phyloP scores from a whole-genome alignment of 2,797 vertebrate genomes.

The Trichosurus vulpecula region DNA sequence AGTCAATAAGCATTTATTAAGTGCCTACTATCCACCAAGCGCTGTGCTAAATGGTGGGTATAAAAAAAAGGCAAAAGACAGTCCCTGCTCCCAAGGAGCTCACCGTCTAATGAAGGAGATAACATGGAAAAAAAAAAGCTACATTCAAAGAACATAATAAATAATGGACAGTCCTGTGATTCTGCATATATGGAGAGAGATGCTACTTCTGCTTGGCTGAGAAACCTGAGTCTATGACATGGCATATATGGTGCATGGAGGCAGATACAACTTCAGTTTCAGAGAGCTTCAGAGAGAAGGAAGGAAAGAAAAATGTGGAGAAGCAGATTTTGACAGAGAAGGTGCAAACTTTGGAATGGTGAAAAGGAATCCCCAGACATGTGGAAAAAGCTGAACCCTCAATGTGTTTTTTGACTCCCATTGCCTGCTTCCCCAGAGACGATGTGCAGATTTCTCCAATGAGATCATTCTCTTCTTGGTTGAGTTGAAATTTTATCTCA shows the following conservation, averaged over 20 bases:
- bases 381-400: neutral
- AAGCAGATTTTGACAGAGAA: neutral
- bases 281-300: no score
- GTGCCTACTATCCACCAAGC: neutral
- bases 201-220: neutral
- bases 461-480: neutral
- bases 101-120: neutral
- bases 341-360: neutral
- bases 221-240: neutral
- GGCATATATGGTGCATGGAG: neutral
- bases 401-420: neutral
- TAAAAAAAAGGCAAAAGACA: neutral
- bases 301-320: neutral
- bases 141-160: neutral
- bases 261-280: neutral
- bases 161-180: neutral
- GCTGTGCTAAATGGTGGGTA: neutral
- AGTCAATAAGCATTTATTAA: neutral
- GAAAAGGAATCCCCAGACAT: neutral
- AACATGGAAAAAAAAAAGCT: neutral
- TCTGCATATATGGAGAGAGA: neutral
- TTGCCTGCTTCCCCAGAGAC: neutral
- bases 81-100: neutral
- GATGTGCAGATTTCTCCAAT: neutral
- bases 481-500: neutral